A percentile compares a stretch with the other conserved stretches of the same genome.
These are phyloP conservation scores for Metaphire vulgaris DNA, from an alignment of 1,140 invertebrate genomes.

Conservation along the genomic window DNA sequence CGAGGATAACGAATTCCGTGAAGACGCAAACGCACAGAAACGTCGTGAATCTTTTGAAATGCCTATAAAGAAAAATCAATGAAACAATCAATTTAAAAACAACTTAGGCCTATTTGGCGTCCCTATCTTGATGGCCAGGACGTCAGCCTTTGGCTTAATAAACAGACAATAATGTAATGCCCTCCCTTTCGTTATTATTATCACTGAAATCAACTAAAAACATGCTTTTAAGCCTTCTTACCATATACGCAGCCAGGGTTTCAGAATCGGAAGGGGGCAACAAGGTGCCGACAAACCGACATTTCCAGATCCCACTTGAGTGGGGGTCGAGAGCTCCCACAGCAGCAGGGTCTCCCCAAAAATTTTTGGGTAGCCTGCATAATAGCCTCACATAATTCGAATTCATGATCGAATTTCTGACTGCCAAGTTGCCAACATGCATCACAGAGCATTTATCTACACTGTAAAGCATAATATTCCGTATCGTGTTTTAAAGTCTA, in stretches of 20 bases:
- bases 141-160: background rate
- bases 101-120: too few species aligned
- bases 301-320: too few species aligned
- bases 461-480: background rate
- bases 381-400: background rate
- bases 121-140: too few species aligned
- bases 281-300: too few species aligned
- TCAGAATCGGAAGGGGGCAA: too few species aligned
- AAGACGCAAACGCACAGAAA: background rate
- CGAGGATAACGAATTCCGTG: background rate
- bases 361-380: background rate
- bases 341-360: too few species aligned
- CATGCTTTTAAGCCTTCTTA: too few species aligned
- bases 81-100: background rate
- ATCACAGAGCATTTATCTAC: background rate
- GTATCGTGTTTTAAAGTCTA: background rate
- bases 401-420: too few species aligned
- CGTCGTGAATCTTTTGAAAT: background rate
- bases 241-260: too few species aligned
- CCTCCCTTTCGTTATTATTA: background rate
- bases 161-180: background rate
- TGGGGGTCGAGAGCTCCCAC: too few species aligned
- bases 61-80: background rate
- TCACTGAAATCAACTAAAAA: too few species aligned
- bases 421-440: too few species aligned